Evolutionary conservation across 2,888 invertebrate species (phyloP), one percentile per base, ranked within the genome.

Genomic region (Xestia rhomboidea): DNA sequence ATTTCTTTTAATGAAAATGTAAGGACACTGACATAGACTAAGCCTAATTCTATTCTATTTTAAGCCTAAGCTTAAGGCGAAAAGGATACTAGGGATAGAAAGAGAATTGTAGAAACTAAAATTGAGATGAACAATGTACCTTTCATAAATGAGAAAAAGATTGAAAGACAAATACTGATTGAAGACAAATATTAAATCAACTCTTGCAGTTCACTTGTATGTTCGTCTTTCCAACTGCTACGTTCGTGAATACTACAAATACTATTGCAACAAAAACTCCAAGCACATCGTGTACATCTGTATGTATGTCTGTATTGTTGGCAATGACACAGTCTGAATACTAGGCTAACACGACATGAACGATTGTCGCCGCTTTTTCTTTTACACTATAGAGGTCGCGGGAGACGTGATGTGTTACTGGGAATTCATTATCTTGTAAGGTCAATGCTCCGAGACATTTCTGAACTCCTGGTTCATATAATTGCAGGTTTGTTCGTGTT

Each of bases 301-400:
- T 68, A 69, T 63, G 41, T 69, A 49, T 57, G 69, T 77, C 66
- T 72, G 77, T 80, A 80, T 83, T 83, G 84, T 84, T 82, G 76
- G 60, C 76, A 86, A 83, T 80, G 86, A 85, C 86, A 85, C 68
- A 83, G 77, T 85, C 85, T 86, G 77, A 77, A 85, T 86, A 85
- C 86, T 68, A 85, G 84, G 84, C 64, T 83, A 85, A 71, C 74
- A 82, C 66, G 72, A 74, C 83, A 76, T 79, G 75, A 79, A 72
- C 76, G 73, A 80, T 83, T 85, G 83, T 85, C 70, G 0, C 51
- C 51, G 84, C 68, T 80, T 77, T 86, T 85, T 86, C 86, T 85
- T 86, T 80, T 74, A 77, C 30, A 73, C 54, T 64, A 77, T 54
- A 86, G 73, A 85, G 80, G 85, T 85, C 79, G 62, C 73, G 68